Conservation (phyloP, 2,113 vertebrate species). For the Anthoscopus minutus region DNA sequence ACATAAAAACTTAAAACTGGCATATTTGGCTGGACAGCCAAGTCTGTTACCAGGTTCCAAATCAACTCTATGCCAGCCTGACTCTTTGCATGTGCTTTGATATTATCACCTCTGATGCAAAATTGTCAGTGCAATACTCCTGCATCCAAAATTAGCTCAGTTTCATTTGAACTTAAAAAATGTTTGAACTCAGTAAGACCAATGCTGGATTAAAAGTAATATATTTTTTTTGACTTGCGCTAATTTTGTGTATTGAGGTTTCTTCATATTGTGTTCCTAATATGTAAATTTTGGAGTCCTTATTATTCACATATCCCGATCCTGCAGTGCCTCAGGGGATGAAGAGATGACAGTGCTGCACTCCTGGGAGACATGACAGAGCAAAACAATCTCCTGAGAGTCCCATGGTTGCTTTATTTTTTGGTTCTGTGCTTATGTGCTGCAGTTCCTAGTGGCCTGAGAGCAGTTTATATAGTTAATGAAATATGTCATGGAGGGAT, state of each 20-base stretch:
- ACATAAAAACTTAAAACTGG: neutral
- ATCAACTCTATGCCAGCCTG: neutral
- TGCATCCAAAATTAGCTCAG: neutral
- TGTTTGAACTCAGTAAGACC: neutral
- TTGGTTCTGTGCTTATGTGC: neutral
- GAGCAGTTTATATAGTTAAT: neutral
- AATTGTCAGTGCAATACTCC: neutral
- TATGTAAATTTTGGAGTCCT: neutral
- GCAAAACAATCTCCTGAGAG: neutral
- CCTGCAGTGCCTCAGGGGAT: neutral
- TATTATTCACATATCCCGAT: neutral
- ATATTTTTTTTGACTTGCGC: neutral
- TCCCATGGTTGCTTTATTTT: neutral
- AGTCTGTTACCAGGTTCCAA: neutral
- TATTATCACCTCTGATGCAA: neutral
- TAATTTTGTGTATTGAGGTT: neutral
- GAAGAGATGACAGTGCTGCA: neutral
- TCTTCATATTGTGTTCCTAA: neutral
- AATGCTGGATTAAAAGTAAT: neutral
- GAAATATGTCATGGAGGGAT: neutral
- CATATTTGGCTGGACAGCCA: neutral
- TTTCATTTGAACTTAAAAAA: neutral
- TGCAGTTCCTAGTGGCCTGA: neutral
- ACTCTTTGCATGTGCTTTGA: neutral
- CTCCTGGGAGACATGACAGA: neutral